Percentiles rank a stretch among this genome's conserved stretches.
Conservation (phyloP, 1,140 invertebrate genomes). For the Dreissena polymorpha region DNA sequence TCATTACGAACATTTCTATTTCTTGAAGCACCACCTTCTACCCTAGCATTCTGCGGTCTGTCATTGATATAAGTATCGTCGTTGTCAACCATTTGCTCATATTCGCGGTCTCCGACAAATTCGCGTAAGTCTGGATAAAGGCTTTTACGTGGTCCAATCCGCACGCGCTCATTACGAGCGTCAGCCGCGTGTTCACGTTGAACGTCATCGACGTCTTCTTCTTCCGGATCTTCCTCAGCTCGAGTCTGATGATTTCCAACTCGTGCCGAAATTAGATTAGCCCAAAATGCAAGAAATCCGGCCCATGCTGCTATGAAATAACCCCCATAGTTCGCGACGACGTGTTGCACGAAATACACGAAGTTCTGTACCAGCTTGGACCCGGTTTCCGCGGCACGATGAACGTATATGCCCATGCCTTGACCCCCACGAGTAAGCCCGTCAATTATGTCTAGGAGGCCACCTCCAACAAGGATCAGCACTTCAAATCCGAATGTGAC, state of each 20-base stretch:
- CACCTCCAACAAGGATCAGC: no score
- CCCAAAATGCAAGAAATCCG: neutral
- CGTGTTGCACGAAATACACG: no score
- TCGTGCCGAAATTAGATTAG: neutral
- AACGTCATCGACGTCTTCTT: neutral
- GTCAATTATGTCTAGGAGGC: no score
- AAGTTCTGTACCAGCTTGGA: no score
- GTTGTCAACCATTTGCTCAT: constrained; percentile 1
- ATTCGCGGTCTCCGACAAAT: neutral
- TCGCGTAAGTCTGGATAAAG: constrained; percentile 10
- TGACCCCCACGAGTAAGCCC: no score
- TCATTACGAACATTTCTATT: no score
- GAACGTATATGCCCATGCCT: no score
- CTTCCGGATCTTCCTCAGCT: neutral
- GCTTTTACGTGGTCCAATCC: neutral
- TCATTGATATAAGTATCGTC: neutral
- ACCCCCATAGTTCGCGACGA: neutral
- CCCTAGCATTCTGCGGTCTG: no score
- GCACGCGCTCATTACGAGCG: neutral
- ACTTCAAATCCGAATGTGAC: no score
- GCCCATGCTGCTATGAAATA: neutral
- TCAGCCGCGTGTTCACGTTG: neutral
- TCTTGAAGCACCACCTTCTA: no score
- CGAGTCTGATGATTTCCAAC: neutral
- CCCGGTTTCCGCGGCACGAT: no score